Evolutionary conservation across 2,888 invertebrate genomes (phyloP).

Genomic region (Idaea dimidiata): DNA sequence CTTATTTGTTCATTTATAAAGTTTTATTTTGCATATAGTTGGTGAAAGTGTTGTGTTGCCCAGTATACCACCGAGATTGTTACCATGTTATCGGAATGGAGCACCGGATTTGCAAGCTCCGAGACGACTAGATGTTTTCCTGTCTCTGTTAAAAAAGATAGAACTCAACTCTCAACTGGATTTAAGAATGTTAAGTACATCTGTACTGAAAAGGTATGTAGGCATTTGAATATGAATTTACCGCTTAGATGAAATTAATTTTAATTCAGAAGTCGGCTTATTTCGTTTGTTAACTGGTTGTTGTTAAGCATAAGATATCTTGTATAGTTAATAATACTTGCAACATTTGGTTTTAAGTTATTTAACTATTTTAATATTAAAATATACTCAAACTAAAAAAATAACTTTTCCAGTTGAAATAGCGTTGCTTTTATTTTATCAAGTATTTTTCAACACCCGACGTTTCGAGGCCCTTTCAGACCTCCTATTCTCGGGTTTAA

Average conservation of each 20-base stretch:
- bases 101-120: conserved; percentile 75
- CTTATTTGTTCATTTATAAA: conserved; percentile 15
- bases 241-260: background rate
- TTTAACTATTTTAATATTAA: too few relatives aligned
- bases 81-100: conserved; percentile 80
- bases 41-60: conserved; percentile 53
- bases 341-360: too few relatives aligned
- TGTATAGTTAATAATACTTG: too few relatives aligned
- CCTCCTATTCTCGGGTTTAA: too few relatives aligned
- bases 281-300: too few relatives aligned
- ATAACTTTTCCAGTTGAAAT: too few relatives aligned
- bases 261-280: too few relatives aligned
- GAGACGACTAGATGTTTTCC: conserved; percentile 78
- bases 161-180: conserved; percentile 79
- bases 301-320: too few relatives aligned
- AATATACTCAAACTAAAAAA: too few relatives aligned
- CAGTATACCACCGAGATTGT: conserved; percentile 79
- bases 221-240: background rate
- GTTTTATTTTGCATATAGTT: conserved; percentile 34
- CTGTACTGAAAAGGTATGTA: conserved; percentile 79
- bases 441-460: too few relatives aligned
- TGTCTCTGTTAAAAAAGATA: conserved; percentile 83
- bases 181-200: conserved; percentile 77
- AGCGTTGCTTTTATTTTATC: too few relatives aligned
- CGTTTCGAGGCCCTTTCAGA: too few relatives aligned